A percentile compares a stretch with the other conserved stretches of the same genome.
Evolutionary conservation across 2,113 vertebrate species (phyloP).

Genomic region (Shinisaurus crocodilurus): DNA sequence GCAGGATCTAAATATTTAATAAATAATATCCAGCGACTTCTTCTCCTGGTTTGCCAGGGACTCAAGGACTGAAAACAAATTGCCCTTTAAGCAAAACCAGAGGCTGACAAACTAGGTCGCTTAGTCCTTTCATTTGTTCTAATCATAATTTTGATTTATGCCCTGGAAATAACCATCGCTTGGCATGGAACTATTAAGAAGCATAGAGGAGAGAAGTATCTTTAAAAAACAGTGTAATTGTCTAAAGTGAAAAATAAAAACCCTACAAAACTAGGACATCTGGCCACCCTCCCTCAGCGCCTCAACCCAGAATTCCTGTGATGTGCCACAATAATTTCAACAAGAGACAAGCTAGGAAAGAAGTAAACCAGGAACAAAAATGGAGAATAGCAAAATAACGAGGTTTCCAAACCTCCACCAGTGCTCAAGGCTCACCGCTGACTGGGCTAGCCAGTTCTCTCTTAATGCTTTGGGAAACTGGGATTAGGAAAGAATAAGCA

Average conservation of each 20-base stretch:
- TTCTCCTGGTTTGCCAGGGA: conserved; percentile 34
- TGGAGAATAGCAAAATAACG: conserved; percentile 60
- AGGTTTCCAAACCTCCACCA: background rate
- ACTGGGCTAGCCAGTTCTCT: conserved; percentile 46
- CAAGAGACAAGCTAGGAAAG: conserved; percentile 61
- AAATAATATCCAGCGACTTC: background rate
- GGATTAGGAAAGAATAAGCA: conserved; percentile 61
- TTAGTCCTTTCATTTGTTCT: conserved; percentile 47
- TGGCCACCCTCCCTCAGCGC: conserved; percentile 31
- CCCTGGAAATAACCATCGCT: conserved; percentile 65
- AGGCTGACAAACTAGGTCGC: conserved; percentile 60
- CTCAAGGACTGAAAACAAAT: conserved; percentile 38
- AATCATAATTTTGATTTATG: conserved; percentile 69
- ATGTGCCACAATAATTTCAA: conserved; percentile 68
- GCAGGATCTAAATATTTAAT: background rate
- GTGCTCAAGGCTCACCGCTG: conserved; percentile 38
- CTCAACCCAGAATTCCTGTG: conserved; percentile 63
- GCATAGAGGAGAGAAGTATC: conserved; percentile 54
- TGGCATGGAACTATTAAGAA: conserved; percentile 64
- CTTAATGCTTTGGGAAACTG: conserved; percentile 39
- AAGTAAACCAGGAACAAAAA: conserved; percentile 45
- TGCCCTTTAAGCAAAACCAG: conserved; percentile 58
- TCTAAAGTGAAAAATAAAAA: conserved; percentile 24
- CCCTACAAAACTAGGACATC: conserved; percentile 61
- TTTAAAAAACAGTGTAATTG: conserved; percentile 66